Base-by-base conservation (phyloP, 1,140 invertebrate genomes). In the Pentalonia nigronervosa region DNA sequence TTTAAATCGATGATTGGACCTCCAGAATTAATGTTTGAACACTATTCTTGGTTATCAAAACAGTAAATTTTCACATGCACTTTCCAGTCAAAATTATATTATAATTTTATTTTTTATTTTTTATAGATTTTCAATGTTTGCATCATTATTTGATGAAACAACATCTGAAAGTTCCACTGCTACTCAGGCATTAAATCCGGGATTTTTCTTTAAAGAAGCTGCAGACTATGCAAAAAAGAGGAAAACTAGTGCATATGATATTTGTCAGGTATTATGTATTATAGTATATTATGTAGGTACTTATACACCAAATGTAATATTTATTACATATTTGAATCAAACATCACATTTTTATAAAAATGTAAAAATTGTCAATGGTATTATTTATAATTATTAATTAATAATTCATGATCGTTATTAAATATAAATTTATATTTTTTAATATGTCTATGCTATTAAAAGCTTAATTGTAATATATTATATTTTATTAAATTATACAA, bases 21-120 rank as follows among this genome's bases (percentile, higher is more conserved):
- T 93, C 96, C 96, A 93, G 98, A 99, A 94, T 95, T 99, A 50
- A 96, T 97, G 8, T 99, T 99, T 96, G 99, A 99, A 95, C 98
- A 99, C 95, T 97, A 98, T 96, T 98, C 98, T 9, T 99, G 99
- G 99, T 97, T 99, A 95, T 97, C 98, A n/a, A 98, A 97, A 96
- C 99, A 99, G 96, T 99, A 96, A 96, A 96, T 95, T 83, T 91
- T 94, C 30, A 83, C 92, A 34, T 23, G 88, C n/a, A 47, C 1
- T 93, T 0, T 36, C n/a, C 34, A 48, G 6, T 50, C n/a, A 53
- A 41, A 47, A 67, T 60, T 36, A 92, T 8, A 36, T 41, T 45
- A 76, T n/a, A 6, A 14, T 25, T 84, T 83, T 30, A n/a, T 36
- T 76, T 53, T 50, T 20, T 50, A 50, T 17, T 60, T 2, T 50